Percentiles rank a stretch among this genome's conserved stretches.
Conservation (phyloP, 2,888 invertebrate genomes). For the Epinotia bilunana region DNA sequence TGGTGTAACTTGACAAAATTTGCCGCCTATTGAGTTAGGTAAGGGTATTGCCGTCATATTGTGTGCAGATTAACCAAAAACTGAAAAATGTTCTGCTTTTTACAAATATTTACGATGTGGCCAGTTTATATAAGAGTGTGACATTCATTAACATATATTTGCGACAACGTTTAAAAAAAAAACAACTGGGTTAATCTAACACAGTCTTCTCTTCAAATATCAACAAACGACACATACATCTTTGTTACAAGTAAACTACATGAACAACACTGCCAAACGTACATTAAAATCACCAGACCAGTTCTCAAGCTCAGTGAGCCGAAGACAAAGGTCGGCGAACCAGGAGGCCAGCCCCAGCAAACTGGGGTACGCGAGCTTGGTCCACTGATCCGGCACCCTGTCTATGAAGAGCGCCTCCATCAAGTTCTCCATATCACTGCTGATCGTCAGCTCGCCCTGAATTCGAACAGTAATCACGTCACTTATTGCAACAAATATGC, state of each 20-base stretch:
- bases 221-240: neutral
- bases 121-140: too few species aligned
- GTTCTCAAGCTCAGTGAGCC: slow-evolving; percentile 92
- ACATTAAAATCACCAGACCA: slow-evolving; percentile 95
- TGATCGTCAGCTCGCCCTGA: slow-evolving; percentile 96
- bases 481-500: neutral
- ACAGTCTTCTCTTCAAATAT: too few species aligned
- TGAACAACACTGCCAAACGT: slow-evolving; percentile 50
- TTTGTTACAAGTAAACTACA: too few species aligned
- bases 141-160: too few species aligned
- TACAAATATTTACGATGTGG: too few species aligned
- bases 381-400: slow-evolving; percentile 94
- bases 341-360: slow-evolving; percentile 92
- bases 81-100: too few species aligned
- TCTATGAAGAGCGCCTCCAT: slow-evolving; percentile 95
- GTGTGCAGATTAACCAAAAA: too few species aligned
- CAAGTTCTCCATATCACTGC: slow-evolving; percentile 94
- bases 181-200: too few species aligned
- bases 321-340: slow-evolving; percentile 93
- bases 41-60: too few species aligned
- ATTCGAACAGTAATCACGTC: slow-evolving; percentile 31
- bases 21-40: too few species aligned
- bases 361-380: slow-evolving; percentile 94
- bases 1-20: too few species aligned
- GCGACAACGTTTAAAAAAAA: too few species aligned